Base-by-base conservation (phyloP, 92 coral and sea anemone genomes). In the Scolanthus callimorphus region DNA sequence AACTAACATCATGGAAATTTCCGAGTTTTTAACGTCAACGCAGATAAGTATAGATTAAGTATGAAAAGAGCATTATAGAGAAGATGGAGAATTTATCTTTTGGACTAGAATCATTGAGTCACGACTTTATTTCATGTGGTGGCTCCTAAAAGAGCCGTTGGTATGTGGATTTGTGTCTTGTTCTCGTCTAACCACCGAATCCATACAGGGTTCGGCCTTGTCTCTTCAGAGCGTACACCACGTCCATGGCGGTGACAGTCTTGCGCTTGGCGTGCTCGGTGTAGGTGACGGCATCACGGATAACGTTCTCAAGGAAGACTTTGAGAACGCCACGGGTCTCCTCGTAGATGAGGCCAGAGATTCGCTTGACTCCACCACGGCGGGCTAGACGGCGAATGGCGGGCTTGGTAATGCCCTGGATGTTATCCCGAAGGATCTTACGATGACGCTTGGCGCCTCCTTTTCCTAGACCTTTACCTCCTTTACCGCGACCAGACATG, bases 371-470 rank as follows among this genome's bases (percentile, higher is more conserved):
- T 56, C 95, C 95, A 48, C 88, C 95, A 64, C 95, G 95, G 67
- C 88, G 95, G 46, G 95, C 95, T 41, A 81, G 81, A 60, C 88
- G 95, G 60, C 95, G 95, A 60, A 82, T 82, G 52, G 89, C 90
- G 70, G 85, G 90, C 73, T 83, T 83, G 59, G 85, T 78, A 67
- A 74, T 74, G n/a, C 86, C 86, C 55, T 79, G 86, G 67, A 79
- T 78, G 70, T 78, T 78, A 19, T 78, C 85, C 48, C 85, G 73
- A 22, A 76, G 70, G 70, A 76, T 76, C 51, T 79, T 85, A 29
- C 92, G 83, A 65, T 85, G 92, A 88, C 96, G 96, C 86, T 88
- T 88, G 77, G 96, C 96, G 81, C 96, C 96, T 83, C 96, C 96
- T 69, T 88, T 88, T 69, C 96, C 96, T 37, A 88, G 90, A 73